A percentile compares a stretch with the other conserved stretches of the same genome.
These are phyloP conservation scores for Hyles euphorbiae DNA, from an alignment of 1,140 invertebrate genomes.

Conservation along the genomic window DNA sequence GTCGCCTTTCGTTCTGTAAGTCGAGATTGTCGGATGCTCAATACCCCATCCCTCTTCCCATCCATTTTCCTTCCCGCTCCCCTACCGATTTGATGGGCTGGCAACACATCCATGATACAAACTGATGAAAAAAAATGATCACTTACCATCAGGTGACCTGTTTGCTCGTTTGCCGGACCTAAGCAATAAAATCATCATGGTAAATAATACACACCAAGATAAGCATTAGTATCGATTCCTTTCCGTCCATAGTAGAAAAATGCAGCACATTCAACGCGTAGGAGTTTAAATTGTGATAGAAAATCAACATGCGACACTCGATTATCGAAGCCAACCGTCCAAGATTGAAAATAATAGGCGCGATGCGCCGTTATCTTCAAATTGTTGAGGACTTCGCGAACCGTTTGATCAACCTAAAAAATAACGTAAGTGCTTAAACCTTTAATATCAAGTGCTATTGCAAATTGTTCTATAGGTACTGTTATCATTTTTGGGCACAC, in stretches of 20 bases:
- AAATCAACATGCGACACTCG: conserved; percentile 41
- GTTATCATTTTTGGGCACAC: too few species aligned
- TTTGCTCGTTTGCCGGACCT: too few species aligned
- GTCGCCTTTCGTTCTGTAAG: too few species aligned
- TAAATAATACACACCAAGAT: conserved; percentile 30
- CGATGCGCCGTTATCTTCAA: conserved; percentile 42
- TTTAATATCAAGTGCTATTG: too few species aligned
- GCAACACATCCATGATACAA: too few species aligned
- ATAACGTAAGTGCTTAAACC: neutral
- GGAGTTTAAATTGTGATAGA: conserved; percentile 34
- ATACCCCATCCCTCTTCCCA: too few species aligned
- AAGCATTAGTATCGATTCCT: conserved; percentile 43
- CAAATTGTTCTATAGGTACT: too few species aligned
- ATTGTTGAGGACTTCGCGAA: conserved; percentile 34
- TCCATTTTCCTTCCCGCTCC: too few species aligned
- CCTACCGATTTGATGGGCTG: too few species aligned
- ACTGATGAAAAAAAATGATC: too few species aligned
- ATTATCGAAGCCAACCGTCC: conserved; percentile 31
- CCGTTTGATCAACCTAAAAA: conserved; percentile 49
- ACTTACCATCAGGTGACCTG: too few species aligned
- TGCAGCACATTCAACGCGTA: conserved; percentile 39
- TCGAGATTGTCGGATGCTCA: too few species aligned
- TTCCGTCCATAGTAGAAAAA: conserved; percentile 54
- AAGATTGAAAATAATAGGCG: conserved; percentile 47
- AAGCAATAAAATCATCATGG: neutral